These are phyloP conservation scores for Tragelaphus buxtoni DNA, from an alignment of 2,113 vertebrate genomes.

Conservation along the genomic window DNA sequence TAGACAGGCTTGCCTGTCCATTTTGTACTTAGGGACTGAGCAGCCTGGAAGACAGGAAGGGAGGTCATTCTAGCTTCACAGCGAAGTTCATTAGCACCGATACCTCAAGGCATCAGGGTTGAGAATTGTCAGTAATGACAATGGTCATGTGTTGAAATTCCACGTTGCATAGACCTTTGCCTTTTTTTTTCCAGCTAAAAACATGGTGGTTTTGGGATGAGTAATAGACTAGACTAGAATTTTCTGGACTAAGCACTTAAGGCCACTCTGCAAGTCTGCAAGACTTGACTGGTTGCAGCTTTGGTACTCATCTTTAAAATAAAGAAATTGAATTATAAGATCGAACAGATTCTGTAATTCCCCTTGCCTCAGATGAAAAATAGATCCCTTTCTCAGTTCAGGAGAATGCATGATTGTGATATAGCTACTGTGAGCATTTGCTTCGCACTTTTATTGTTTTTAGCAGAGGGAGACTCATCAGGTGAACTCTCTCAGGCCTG, in stretches of 20 bases:
- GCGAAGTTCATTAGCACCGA: background rate
- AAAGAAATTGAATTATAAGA: background rate
- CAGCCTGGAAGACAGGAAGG: background rate
- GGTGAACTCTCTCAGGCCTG: background rate
- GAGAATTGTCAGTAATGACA: background rate
- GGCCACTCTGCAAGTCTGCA: background rate
- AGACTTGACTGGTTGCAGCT: background rate
- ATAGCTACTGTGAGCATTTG: background rate
- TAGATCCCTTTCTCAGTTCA: background rate
- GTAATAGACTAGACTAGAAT: background rate
- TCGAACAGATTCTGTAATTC: background rate
- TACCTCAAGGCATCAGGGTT: background rate
- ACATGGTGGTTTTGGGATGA: background rate
- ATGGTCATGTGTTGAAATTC: background rate
- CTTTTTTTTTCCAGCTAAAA: background rate
- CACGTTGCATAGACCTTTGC: background rate
- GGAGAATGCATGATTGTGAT: background rate
- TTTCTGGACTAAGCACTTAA: background rate
- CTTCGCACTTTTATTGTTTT: conserved; percentile 11
- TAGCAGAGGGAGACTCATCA: background rate
- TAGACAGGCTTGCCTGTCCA: background rate
- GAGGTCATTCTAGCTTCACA: background rate
- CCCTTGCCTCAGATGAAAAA: background rate
- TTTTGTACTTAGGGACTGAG: background rate
- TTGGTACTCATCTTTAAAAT: background rate